Evolutionary conservation across 2,113 vertebrate genomes (phyloP).

Genomic region (Podarcis muralis): DNA sequence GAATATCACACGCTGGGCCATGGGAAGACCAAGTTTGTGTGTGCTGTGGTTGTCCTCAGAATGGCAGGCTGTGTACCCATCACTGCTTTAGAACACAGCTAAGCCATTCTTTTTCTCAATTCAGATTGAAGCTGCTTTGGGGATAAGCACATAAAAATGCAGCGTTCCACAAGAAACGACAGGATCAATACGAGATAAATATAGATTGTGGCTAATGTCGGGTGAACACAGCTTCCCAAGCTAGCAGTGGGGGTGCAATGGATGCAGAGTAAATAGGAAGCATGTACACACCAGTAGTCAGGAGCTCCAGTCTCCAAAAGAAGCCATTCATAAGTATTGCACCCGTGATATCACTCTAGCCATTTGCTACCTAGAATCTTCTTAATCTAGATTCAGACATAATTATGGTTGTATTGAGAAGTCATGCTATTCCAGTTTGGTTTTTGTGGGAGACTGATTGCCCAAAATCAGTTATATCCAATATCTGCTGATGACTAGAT

Average conservation of each 20-base stretch:
- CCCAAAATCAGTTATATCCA: background rate
- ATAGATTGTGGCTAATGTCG: too few relatives aligned
- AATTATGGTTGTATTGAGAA: background rate
- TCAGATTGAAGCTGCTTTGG: too few relatives aligned
- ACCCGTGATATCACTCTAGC: background rate
- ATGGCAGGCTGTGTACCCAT: background rate
- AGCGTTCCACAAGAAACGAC: too few relatives aligned
- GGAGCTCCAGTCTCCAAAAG: background rate
- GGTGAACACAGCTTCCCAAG: too few relatives aligned
- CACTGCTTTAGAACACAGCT: background rate
- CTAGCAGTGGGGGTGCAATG: too few relatives aligned
- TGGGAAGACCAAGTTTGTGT: slow-evolving; percentile 8
- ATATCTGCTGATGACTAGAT: slow-evolving; percentile 2
- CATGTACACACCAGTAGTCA: too few relatives aligned
- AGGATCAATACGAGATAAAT: too few relatives aligned
- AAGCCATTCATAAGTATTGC: background rate
- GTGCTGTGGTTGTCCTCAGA: background rate
- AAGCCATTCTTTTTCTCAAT: too few relatives aligned
- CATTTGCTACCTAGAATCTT: background rate
- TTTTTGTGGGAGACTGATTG: background rate
- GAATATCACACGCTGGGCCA: background rate
- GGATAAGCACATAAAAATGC: too few relatives aligned
- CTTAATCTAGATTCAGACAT: slow-evolving; percentile 10
- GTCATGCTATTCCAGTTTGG: background rate
- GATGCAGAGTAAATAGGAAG: too few relatives aligned